phyloP scores from a whole-genome alignment of 2,113 vertebrate genomes.

The Erpornis zantholeuca region DNA sequence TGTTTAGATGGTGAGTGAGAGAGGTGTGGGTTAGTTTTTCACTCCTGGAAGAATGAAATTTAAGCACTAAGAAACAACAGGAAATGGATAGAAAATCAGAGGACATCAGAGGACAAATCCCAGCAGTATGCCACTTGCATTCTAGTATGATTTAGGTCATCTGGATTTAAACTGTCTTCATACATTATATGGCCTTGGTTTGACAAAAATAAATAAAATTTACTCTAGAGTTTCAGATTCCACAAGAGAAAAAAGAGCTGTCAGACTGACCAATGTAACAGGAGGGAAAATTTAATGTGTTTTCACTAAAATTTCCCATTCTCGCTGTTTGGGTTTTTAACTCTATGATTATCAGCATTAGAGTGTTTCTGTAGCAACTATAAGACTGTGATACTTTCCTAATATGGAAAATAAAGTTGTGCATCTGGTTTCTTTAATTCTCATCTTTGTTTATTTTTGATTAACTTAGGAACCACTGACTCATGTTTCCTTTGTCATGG shows the following conservation, averaged over 20 bases:
- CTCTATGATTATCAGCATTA: background rate
- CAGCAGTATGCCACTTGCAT: background rate
- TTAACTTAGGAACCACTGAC: constrained; percentile 42
- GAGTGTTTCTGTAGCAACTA: background rate
- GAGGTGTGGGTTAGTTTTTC: background rate
- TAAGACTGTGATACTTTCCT: constrained; percentile 36
- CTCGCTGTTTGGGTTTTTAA: background rate
- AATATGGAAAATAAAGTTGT: background rate
- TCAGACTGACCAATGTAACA: background rate
- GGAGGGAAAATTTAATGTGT: background rate
- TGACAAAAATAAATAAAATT: background rate
- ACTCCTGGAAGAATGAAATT: background rate
- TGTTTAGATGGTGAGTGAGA: background rate
- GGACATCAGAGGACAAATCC: background rate
- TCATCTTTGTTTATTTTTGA: constrained; percentile 12
- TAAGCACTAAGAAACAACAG: background rate
- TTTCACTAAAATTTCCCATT: background rate
- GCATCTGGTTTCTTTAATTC: constrained; percentile 52
- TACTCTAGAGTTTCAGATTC: background rate
- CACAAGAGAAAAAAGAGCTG: background rate
- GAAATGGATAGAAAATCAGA: background rate
- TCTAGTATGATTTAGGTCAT: background rate
- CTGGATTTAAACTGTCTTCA: background rate
- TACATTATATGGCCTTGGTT: background rate
- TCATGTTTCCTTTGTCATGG: background rate